These are phyloP conservation scores for Notothenia rossii DNA, from an alignment of 2,113 vertebrate species.

Conservation along the genomic window DNA sequence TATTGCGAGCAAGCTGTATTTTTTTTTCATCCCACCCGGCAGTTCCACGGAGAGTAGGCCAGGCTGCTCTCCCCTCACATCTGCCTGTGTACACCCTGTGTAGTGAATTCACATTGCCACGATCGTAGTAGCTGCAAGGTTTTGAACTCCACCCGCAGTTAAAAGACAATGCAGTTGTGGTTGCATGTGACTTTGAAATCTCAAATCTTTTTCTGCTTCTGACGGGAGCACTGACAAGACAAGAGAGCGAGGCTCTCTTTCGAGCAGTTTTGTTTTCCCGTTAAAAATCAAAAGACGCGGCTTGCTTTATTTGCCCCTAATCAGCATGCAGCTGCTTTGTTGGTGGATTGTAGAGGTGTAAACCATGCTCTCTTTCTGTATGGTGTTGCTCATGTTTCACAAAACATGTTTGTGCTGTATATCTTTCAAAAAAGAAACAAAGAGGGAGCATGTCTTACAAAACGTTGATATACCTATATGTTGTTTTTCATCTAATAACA, in stretches of 20 bases:
- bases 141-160: constrained; percentile 79
- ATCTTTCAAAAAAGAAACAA: constrained; percentile 45
- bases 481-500: constrained; percentile 63
- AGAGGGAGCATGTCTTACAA: constrained; percentile 47
- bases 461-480: constrained; percentile 55
- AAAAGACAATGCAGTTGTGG: constrained; percentile 69
- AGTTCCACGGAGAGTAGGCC: constrained; percentile 68
- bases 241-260: constrained; percentile 57
- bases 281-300: constrained; percentile 74
- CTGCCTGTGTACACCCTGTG: constrained; percentile 63
- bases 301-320: constrained; percentile 78
- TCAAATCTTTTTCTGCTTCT: constrained; percentile 59
- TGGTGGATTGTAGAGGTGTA: constrained; percentile 75
- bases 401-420: constrained; percentile 48
- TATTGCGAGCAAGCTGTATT: constrained; percentile 67
- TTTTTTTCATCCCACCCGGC: constrained; percentile 42
- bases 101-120: constrained; percentile 63
- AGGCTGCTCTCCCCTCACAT: constrained; percentile 69
- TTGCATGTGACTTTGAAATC: constrained; percentile 76
- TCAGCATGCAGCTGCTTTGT: constrained; percentile 78
- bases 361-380: constrained; percentile 65
- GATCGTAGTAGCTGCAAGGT: constrained; percentile 69
- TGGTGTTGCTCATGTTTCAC: constrained; percentile 51
- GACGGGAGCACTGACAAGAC: constrained; percentile 68
- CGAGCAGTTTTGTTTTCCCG: constrained; percentile 76